phyloP scores from a whole-genome alignment of 2,888 invertebrate species.

The Pyrrhia umbra region DNA sequence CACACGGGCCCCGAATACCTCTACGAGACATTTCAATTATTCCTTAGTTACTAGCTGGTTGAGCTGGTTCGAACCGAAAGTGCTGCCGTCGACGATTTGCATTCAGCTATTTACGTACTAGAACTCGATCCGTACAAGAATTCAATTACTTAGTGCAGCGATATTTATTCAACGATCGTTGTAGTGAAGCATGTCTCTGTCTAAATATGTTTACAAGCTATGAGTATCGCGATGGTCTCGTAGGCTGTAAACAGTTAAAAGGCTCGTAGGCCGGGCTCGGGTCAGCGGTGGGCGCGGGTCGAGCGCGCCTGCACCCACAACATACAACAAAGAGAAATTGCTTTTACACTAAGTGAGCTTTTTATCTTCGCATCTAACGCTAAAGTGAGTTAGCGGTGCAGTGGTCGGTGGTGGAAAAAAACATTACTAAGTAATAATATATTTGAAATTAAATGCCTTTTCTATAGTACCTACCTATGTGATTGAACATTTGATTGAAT shows the following conservation, averaged over 20 bases:
- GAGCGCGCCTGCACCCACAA: slow-evolving; percentile 61
- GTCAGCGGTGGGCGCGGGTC: slow-evolving; percentile 64
- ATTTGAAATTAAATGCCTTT: slow-evolving; percentile 25
- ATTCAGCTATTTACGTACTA: slow-evolving; percentile 71
- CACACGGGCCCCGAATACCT: slow-evolving; percentile 72
- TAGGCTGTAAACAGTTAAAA: slow-evolving; percentile 74
- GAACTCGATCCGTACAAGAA: slow-evolving; percentile 67
- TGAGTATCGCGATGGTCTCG: no score
- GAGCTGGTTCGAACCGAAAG: slow-evolving; percentile 51
- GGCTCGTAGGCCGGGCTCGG: slow-evolving; percentile 74
- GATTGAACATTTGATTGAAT: slow-evolving; percentile 35
- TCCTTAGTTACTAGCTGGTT: slow-evolving; percentile 58
- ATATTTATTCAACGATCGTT: slow-evolving; percentile 73
- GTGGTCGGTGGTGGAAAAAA: slow-evolving; percentile 12
- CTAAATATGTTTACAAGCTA: slow-evolving; percentile 77
- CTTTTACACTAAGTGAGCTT: slow-evolving; percentile 57
- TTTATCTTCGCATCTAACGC: slow-evolving; percentile 48
- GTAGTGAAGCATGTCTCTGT: slow-evolving; percentile 78
- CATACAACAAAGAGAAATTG: slow-evolving; percentile 58
- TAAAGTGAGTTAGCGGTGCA: slow-evolving; percentile 39
- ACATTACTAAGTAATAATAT: slow-evolving; percentile 6
- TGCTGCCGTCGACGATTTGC: slow-evolving; percentile 67
- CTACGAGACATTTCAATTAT: slow-evolving; percentile 78
- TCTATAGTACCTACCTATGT: background rate
- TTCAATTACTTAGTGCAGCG: slow-evolving; percentile 72